Percentiles rank a stretch among this genome's conserved stretches.
These are phyloP conservation scores for Drosophila algonquin DNA, from an alignment of 2,888 invertebrate species.

Conservation along the genomic window DNA sequence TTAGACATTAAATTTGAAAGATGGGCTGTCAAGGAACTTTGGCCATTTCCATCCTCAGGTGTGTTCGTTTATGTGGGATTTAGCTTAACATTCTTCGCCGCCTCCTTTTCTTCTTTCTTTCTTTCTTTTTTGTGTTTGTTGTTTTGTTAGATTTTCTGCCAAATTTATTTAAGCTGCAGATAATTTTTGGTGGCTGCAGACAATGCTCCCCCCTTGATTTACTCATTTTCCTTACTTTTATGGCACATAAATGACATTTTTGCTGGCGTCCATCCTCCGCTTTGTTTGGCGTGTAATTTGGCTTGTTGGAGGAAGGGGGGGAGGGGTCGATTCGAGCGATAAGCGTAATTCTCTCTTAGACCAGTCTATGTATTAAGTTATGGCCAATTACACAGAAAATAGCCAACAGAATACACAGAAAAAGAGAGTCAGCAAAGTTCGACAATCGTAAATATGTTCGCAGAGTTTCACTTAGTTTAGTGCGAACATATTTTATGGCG, in stretches of 20 bases:
- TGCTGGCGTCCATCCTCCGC: slow-evolving; percentile 17
- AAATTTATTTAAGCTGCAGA: slow-evolving; percentile 66
- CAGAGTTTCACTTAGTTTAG: slow-evolving; percentile 23
- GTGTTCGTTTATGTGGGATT: slow-evolving; percentile 27
- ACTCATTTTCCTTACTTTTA: slow-evolving; percentile 75
- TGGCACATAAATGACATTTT: slow-evolving; percentile 70
- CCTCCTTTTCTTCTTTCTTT: background rate
- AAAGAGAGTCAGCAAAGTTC: slow-evolving; percentile 34
- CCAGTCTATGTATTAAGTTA: slow-evolving; percentile 63
- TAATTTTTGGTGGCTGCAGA: slow-evolving; percentile 53
- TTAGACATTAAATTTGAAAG: slow-evolving; percentile 79
- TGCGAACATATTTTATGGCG: slow-evolving; percentile 25
- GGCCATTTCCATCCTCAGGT: slow-evolving; percentile 55
- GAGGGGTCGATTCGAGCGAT: slow-evolving; percentile 40
- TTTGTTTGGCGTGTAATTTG: slow-evolving; percentile 56
- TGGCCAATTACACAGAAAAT: slow-evolving; percentile 55
- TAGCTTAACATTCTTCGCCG: slow-evolving; percentile 7
- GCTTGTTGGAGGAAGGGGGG: slow-evolving; percentile 45
- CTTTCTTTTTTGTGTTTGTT: background rate
- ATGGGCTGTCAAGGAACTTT: slow-evolving; percentile 72
- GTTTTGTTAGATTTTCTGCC: slow-evolving; percentile 30
- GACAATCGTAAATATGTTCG: slow-evolving; percentile 21
- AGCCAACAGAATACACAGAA: slow-evolving; percentile 35
- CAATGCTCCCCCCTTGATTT: slow-evolving; percentile 58
- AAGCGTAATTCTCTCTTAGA: slow-evolving; percentile 57